Conservation (phyloP, 2,797 vertebrate genomes). For the Apodemus agrarius region DNA sequence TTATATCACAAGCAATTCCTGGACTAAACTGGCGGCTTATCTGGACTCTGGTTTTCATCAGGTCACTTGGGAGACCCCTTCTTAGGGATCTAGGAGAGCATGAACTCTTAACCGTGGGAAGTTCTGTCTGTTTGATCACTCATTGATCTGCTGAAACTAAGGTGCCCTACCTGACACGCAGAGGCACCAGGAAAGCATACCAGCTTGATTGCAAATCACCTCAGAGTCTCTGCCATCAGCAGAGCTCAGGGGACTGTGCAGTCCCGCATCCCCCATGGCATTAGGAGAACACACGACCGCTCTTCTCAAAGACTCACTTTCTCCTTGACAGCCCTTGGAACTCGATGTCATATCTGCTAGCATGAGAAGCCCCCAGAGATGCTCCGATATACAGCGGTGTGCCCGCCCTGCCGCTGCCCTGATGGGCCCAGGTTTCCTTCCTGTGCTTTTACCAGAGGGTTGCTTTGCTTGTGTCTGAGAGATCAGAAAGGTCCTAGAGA, state of each 20-base stretch:
- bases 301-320: background rate
- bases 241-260: no score
- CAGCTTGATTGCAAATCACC: background rate
- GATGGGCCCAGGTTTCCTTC: background rate
- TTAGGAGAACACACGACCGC: accelerated
- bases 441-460: background rate
- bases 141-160: background rate
- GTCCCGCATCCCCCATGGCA: accelerated
- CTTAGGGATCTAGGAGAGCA: background rate
- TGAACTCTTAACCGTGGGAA: background rate
- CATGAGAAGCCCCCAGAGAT: background rate
- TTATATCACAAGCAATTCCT: background rate
- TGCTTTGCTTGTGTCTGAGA: background rate
- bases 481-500: background rate
- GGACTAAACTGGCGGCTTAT: background rate
- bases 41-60: background rate
- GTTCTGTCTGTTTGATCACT: background rate
- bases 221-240: background rate
- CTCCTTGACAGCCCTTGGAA: background rate
- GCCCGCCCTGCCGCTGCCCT: background rate
- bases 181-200: background rate
- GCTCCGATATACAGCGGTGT: accelerated
- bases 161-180: background rate
- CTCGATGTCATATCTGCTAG: background rate
- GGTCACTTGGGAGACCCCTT: background rate